Conservation (phyloP, 2,797 vertebrate species). For the Rhynchonycteris naso region DNA sequence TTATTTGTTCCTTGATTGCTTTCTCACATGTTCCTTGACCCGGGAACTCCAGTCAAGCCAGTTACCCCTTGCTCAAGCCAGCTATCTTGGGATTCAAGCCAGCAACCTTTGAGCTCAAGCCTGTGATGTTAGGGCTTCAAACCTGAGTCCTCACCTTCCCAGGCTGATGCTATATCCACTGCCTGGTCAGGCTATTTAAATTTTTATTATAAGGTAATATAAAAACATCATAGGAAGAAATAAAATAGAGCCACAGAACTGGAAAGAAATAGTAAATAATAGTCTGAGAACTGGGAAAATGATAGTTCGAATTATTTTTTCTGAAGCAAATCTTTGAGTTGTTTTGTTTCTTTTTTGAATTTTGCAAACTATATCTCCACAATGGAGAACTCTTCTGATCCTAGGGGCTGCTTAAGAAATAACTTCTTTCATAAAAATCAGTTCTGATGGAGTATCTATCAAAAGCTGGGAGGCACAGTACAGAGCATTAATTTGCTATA, state of each 20-base stretch:
- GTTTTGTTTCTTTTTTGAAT: constrained; percentile 12
- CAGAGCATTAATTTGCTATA: neutral
- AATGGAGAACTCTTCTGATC: neutral
- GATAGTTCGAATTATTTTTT: neutral
- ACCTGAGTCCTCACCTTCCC: no score
- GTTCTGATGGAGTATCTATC: neutral
- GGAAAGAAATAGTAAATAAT: neutral
- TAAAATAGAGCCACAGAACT: neutral
- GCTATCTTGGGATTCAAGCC: no score
- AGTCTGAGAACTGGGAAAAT: neutral
- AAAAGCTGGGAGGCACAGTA: neutral
- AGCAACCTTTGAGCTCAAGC: no score
- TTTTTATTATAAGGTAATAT: neutral
- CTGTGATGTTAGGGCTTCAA: no score
- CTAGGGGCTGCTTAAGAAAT: neutral
- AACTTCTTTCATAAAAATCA: neutral
- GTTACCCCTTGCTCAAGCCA: no score
- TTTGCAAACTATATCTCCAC: neutral
- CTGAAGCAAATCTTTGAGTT: neutral
- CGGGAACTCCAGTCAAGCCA: no score
- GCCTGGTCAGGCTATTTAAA: neutral
- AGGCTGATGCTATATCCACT: no score
- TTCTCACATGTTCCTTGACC: no score
- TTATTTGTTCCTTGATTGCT: no score
- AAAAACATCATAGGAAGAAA: neutral